Conservation (phyloP, 1,140 invertebrate genomes). For the Lepidotrigona ventralis region DNA sequence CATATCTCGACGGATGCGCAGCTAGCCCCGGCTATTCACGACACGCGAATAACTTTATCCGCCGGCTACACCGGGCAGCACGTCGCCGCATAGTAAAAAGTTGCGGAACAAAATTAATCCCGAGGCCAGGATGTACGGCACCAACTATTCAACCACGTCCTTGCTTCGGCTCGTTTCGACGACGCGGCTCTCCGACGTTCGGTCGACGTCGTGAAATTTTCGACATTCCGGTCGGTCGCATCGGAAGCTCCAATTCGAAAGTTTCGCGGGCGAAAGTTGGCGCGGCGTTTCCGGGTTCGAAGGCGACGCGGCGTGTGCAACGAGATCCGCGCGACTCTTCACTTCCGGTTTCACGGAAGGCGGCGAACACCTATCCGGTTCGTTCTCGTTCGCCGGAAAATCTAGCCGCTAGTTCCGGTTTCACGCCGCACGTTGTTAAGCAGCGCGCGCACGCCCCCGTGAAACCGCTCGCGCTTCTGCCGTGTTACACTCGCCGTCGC, state of each 20-base stretch:
- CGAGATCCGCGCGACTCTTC: slow-evolving; percentile 50
- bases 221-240: slow-evolving; percentile 19
- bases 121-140: background rate
- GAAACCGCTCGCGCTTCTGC: background rate
- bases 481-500: background rate
- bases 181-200: background rate
- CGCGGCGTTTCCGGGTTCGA: slow-evolving; percentile 41
- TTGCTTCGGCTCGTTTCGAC: background rate
- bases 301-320: slow-evolving; percentile 38
- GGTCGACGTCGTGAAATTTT: slow-evolving; percentile 31
- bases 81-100: slow-evolving; percentile 31
- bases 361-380: slow-evolving; percentile 4
- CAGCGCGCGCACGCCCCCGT: background rate
- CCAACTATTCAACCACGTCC: background rate
- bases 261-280: slow-evolving; percentile 54
- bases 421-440: slow-evolving; percentile 36
- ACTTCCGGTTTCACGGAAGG: slow-evolving; percentile 56
- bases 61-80: background rate
- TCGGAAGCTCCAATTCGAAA: slow-evolving; percentile 42
- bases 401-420: slow-evolving; percentile 41
- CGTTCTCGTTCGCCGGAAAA: slow-evolving; percentile 43
- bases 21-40: slow-evolving; percentile 25
- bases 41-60: slow-evolving; percentile 24
- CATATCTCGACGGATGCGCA: background rate
- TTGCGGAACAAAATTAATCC: slow-evolving; percentile 38